These are phyloP conservation scores for Melieria crassipennis DNA, from an alignment of 2,888 invertebrate species.

Conservation along the genomic window DNA sequence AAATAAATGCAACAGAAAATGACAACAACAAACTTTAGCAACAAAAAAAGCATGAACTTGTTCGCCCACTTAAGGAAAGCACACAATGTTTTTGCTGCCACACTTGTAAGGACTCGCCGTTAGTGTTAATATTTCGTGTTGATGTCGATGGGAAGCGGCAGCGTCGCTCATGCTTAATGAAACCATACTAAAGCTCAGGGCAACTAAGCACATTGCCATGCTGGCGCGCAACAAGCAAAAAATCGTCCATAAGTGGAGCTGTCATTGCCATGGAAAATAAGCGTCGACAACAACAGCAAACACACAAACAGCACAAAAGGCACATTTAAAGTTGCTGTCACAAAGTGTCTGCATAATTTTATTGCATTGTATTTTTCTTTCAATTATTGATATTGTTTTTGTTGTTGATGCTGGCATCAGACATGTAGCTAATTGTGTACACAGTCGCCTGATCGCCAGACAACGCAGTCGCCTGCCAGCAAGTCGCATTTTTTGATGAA, in stretches of 20 bases:
- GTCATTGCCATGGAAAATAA: slow-evolving; percentile 14
- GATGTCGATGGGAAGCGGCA: too few relatives aligned
- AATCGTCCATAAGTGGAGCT: not conserved
- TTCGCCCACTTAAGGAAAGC: not conserved
- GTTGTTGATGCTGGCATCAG: not conserved
- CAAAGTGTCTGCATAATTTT: not conserved
- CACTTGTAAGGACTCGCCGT: too few relatives aligned
- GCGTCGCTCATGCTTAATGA: too few relatives aligned
- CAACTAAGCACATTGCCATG: too few relatives aligned
- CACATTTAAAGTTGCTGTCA: not conserved
- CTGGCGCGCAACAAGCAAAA: too few relatives aligned
- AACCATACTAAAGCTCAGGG: too few relatives aligned
- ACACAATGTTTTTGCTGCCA: too few relatives aligned
- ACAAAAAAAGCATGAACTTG: not conserved
- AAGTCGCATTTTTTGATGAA: too few relatives aligned
- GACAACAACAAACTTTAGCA: not conserved
- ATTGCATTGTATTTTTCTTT: not conserved
- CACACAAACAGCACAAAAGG: not conserved
- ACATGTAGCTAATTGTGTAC: slow-evolving; percentile 13
- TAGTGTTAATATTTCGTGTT: too few relatives aligned
- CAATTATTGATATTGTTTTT: slow-evolving; percentile 11
- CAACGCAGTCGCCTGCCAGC: too few relatives aligned
- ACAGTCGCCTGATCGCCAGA: too few relatives aligned
- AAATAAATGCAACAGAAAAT: not conserved
- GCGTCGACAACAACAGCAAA: slow-evolving; percentile 8